A percentile compares a stretch with the other conserved stretches of the same genome.
Conservation (phyloP, 2,797 vertebrate species). For the Hippopotamyrus pictus region DNA sequence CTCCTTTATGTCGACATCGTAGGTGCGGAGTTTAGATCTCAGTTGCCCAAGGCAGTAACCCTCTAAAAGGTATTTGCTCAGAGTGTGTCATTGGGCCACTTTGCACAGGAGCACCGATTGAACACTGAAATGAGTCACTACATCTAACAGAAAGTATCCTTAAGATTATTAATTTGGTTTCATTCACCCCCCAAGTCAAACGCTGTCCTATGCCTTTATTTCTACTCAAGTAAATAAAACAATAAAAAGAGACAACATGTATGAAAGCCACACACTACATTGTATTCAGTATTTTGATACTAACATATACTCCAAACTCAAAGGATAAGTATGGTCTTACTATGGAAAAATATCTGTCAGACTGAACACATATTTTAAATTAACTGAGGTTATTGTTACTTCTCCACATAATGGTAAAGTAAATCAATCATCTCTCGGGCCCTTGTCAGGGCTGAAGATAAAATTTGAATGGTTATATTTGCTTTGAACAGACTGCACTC, state of each 20-base stretch:
- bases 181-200: neutral
- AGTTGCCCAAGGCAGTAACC: neutral
- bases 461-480: slow-evolving; percentile 6
- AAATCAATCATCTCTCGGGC: slow-evolving; percentile 7
- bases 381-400: neutral
- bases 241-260: neutral
- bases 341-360: neutral
- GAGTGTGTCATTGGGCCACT: neutral
- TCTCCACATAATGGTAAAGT: neutral
- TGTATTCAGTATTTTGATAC: neutral
- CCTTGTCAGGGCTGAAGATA: neutral
- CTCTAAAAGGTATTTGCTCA: neutral
- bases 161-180: neutral
- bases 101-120: neutral
- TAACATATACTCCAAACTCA: neutral
- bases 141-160: neutral
- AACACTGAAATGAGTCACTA: neutral
- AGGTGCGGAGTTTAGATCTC: neutral
- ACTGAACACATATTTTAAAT: neutral
- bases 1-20: neutral
- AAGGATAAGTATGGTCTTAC: neutral
- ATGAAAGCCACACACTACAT: neutral
- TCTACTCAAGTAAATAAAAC: neutral
- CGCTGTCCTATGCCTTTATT: neutral
- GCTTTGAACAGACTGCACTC: slow-evolving; percentile 6